Evolutionary conservation across 2,113 vertebrate species (phyloP), one percentile per base, ranked within the genome.

Genomic region (Pygathrix nemaeus): DNA sequence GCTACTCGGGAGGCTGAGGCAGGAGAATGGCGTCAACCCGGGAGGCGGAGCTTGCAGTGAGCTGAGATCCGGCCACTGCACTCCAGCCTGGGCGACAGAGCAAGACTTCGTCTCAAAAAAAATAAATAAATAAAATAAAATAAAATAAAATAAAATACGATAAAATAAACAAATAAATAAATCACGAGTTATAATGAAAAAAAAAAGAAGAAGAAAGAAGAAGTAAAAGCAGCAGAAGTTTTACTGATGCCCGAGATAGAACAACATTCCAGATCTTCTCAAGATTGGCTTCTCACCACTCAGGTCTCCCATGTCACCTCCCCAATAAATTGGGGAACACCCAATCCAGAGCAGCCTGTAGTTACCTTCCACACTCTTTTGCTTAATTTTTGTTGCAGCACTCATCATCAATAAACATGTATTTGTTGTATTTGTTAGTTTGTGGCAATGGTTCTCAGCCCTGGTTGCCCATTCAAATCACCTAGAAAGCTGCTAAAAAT

Each of bases 231-330:
- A 76, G 43, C 17, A 55, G 35, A 7, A 55, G 76, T 38, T 81
- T 75, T 85, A 25, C 32, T n/a, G 72, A 32, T 7, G 2, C 5
- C 70, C 64, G n/a, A 13, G 8, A 40, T 25, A 66, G 48, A 68
- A 7, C 10, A 8, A 23, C 11, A 2, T n/a, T 48, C 59, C 45
- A 70, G 86, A 21, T 35, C 12, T 83, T 55, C 70, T 55, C 8
- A 12, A 32, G 50, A 13, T 2, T 32, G 66, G 8, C 3, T 25
- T 52, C 27, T 21, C 1, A 23, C 12, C 12, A 2, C 27, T 88
- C 43, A 30, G n/a, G 5, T 7, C n/a, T 27, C 35, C 55, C 55
- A 2, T 0, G 35, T 20, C 43, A 7, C 66, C 40, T 0, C 1
- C 50, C 2, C 61, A 9, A 52, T 55, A 55, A 2, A 5, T 7